These are phyloP conservation scores for Sternotherus odoratus DNA, from an alignment of 2,797 vertebrate species.

Conservation along the genomic window DNA sequence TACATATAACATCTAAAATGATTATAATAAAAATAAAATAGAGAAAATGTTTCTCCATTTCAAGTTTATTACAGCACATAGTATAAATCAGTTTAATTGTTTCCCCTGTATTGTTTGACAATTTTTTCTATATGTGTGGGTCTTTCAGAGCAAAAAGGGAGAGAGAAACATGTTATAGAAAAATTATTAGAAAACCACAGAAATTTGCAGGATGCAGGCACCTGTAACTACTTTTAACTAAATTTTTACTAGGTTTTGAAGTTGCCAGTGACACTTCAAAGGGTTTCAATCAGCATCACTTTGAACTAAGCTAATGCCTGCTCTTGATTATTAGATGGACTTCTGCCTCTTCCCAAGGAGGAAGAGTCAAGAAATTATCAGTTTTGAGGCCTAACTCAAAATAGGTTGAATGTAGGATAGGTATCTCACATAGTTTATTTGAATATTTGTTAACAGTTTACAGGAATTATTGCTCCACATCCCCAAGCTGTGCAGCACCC, in stretches of 20 bases:
- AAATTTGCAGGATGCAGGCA: background rate
- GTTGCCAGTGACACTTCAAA: background rate
- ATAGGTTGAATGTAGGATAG: background rate
- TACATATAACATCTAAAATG: background rate
- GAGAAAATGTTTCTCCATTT: background rate
- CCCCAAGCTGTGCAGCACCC: background rate
- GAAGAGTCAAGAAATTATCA: background rate
- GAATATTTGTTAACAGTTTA: conserved; percentile 1
- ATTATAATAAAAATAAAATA: background rate
- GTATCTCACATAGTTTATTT: background rate
- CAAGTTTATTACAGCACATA: background rate
- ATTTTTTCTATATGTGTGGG: background rate
- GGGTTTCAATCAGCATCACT: too few relatives aligned
- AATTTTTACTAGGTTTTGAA: conserved; percentile 11
- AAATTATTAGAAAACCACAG: conserved; percentile 54
- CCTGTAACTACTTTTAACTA: too few relatives aligned
- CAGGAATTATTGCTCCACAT: background rate
- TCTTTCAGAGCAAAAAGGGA: background rate
- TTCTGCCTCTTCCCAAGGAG: conserved; percentile 49
- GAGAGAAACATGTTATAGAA: background rate
- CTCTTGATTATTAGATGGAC: conserved; percentile 31
- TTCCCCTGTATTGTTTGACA: background rate
- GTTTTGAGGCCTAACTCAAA: conserved; percentile 48
- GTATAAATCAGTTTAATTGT: background rate
- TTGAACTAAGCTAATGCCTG: conserved; percentile 45